A percentile compares a stretch with the other conserved stretches of the same genome.
Conservation (phyloP, 2,888 invertebrate species). For the Pristionchus arcanus region DNA sequence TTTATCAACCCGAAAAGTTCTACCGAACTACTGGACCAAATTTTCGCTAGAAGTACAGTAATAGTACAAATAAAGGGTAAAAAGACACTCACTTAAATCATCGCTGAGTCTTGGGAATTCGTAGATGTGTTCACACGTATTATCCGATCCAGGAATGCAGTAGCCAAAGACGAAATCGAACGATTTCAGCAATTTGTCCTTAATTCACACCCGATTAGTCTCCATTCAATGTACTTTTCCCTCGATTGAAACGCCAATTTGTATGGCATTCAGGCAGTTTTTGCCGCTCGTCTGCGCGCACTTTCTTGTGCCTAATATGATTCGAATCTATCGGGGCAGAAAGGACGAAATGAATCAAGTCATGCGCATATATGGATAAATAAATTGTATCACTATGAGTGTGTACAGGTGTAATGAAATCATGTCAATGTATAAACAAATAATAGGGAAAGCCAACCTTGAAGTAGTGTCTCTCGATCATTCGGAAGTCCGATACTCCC, state of each 20-base stretch:
- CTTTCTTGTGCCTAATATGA: slow-evolving; percentile 42
- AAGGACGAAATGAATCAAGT: not conserved
- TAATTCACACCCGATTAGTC: slow-evolving; percentile 80
- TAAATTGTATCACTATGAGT: not conserved
- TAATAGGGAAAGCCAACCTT: slow-evolving; percentile 58
- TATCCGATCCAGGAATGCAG: slow-evolving; percentile 97
- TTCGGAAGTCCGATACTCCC: slow-evolving; percentile 94
- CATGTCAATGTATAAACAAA: too few species aligned
- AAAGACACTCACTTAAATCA: slow-evolving; percentile 68
- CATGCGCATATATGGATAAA: not conserved
- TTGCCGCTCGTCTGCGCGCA: slow-evolving; percentile 1
- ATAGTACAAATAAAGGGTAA: not conserved
- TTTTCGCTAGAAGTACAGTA: not conserved
- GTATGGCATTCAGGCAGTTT: not conserved
- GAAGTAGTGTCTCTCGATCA: slow-evolving; percentile 97
- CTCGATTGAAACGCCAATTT: not conserved
- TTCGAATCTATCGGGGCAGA: not conserved
- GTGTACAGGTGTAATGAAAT: too few species aligned
- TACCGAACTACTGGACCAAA: too few species aligned
- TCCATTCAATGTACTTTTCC: not conserved
- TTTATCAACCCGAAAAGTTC: not conserved
- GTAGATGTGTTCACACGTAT: slow-evolving; percentile 99
- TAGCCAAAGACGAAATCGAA: slow-evolving; percentile 99
- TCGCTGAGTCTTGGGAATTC: slow-evolving; percentile 93
- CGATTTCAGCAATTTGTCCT: slow-evolving; percentile 93